Conservation (phyloP, 2,888 invertebrate species). For the Neoitamus cyanurus region DNA sequence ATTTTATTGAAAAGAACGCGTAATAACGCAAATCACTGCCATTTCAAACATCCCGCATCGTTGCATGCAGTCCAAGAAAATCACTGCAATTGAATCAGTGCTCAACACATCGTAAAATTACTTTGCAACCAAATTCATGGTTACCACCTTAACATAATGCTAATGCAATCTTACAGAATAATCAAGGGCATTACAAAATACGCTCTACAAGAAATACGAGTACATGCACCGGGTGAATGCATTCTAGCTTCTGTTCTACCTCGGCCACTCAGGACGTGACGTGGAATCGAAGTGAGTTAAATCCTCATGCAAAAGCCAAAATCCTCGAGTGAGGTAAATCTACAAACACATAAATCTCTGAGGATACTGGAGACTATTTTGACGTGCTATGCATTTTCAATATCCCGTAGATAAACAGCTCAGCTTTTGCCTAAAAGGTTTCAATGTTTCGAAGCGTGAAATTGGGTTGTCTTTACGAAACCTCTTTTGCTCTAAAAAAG, state of each 20-base stretch:
- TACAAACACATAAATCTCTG: not conserved
- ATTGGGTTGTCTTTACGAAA: not conserved
- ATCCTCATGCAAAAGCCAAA: not conserved
- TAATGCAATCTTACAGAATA: not conserved
- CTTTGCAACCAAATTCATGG: not conserved
- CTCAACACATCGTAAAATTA: not conserved
- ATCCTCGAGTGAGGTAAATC: not conserved
- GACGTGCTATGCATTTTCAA: slow-evolving; percentile 1
- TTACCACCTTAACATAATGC: not conserved
- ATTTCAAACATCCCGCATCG: no score
- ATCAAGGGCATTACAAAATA: not conserved
- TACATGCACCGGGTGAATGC: not conserved
- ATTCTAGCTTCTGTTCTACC: not conserved
- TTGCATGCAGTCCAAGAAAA: not conserved
- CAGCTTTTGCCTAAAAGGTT: not conserved
- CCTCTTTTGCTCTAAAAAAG: not conserved
- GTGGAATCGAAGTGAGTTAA: not conserved
- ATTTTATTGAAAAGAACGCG: not conserved
- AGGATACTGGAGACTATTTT: not conserved
- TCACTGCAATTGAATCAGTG: not conserved
- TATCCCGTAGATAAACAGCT: not conserved
- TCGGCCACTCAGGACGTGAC: not conserved
- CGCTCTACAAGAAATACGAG: not conserved
- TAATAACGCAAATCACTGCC: not conserved
- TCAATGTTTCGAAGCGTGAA: not conserved